Base-by-base conservation (phyloP, 2,888 invertebrate genomes). In the Aradus depressus region DNA sequence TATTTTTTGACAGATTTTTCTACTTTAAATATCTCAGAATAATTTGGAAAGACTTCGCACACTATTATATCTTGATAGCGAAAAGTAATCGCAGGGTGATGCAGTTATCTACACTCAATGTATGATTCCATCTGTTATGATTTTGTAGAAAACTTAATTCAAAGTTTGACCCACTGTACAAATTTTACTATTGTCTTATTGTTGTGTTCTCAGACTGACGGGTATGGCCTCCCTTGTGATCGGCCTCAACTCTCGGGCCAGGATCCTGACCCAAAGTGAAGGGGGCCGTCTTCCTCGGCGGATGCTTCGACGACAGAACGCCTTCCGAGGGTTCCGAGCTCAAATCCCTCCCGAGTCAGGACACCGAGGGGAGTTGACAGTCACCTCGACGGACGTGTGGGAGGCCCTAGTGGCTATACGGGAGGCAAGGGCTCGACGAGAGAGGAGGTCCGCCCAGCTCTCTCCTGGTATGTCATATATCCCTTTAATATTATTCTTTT, bases 341-440 rank as follows among this genome's bases (percentile, higher is more conserved):
- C 52, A 51, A 31, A 52, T 57, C 47, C 35, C 53, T 1, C 32
- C 52, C 14, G 37, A 47, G 3, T 10, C 49, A 10, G 25, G 26
- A 8, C 14, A 39, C 26, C 44, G 52, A 39, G 51, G 58, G 37
- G 70, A 70, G 50, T 57, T 70, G 5, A 68, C 68, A 49, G 67
- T 69, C 2, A 67, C 61, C 52, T 65, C 55, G 58, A 75, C 76
- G 56, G 80, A 80, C 60, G 75, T 80, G 22, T 79, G 80, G 78
- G 80, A 80, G 63, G 80, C 80, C 10, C 68, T 79, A 18, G 76
- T 80, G 43, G 76, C 78, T 4, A 73, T 80, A 56, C 72, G 79
- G 62, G 79, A 79, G 61, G 75, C 77, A 35, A 70, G 79, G 16
- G 49, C 51, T 1, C 41, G 56, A n/a, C 50, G 54, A 10, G 51